These are phyloP conservation scores for Scaptomyza reducta DNA, from an alignment of 2,888 invertebrate genomes.

Conservation along the genomic window DNA sequence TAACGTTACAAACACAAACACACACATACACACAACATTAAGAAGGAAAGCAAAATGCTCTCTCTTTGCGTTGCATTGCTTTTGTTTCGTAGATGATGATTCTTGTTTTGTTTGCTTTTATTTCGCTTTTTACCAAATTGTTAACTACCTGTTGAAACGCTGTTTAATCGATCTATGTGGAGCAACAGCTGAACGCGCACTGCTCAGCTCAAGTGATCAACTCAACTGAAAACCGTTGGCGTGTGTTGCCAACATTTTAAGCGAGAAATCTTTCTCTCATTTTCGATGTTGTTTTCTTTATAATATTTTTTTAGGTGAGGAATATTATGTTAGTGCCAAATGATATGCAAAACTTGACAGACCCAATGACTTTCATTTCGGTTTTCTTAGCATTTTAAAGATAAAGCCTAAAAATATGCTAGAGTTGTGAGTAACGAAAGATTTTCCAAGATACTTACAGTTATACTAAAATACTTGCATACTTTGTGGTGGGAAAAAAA, in stretches of 20 bases:
- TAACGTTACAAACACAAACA: conserved; percentile 33
- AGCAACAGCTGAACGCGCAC: conserved; percentile 37
- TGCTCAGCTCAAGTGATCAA: conserved; percentile 31
- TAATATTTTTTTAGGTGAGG: no score
- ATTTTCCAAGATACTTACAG: no score
- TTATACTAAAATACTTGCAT: no score
- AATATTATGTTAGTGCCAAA: no score
- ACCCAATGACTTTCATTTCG: no score
- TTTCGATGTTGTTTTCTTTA: no score
- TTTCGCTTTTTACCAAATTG: conserved; percentile 21
- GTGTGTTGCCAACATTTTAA: conserved; percentile 37
- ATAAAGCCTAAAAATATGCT: no score
- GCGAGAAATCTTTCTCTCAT: conserved; percentile 11
- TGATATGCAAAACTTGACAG: no score
- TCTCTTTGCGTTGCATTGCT: conserved; percentile 8
- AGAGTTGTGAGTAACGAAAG: no score
- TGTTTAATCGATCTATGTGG: conserved; percentile 1
- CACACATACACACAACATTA: neutral
- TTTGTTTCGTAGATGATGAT: conserved; percentile 9
- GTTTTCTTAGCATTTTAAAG: no score
- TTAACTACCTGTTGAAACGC: conserved; percentile 41
- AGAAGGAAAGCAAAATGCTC: conserved; percentile 1
- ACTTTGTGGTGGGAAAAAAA: no score
- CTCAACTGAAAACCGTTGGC: conserved; percentile 23
- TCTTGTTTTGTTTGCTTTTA: conserved; percentile 6